Evolutionary conservation across 2,888 invertebrate genomes (phyloP).

Genomic region (Xanthostigma xanthostigma): DNA sequence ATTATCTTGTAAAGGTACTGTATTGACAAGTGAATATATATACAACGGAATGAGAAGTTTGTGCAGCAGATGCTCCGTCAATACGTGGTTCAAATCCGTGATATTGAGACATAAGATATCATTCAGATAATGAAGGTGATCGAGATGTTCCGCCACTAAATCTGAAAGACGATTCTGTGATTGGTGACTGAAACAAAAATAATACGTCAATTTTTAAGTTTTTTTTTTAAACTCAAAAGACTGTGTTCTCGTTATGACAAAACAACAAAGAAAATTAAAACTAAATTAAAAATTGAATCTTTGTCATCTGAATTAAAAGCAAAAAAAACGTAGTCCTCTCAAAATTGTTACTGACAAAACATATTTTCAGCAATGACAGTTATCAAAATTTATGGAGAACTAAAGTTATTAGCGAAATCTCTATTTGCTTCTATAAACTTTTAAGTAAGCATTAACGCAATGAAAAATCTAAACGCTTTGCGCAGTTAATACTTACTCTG

Average conservation of each 20-base stretch:
- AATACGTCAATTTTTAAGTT: neutral
- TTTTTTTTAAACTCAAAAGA: neutral
- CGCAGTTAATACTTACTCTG: conserved; percentile 59
- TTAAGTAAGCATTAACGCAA: neutral
- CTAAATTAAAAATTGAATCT: too few relatives aligned
- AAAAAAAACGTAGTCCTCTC: too few relatives aligned
- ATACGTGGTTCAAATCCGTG: conserved; percentile 79
- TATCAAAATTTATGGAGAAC: too few relatives aligned
- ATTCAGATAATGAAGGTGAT: conserved; percentile 93
- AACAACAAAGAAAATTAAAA: too few relatives aligned
- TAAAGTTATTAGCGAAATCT: too few relatives aligned
- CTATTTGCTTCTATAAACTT: too few relatives aligned
- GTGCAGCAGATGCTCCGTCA: conserved; percentile 87
- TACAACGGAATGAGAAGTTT: conserved; percentile 86
- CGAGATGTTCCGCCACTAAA: conserved; percentile 91
- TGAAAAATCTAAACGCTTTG: too few relatives aligned
- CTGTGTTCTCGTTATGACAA: neutral
- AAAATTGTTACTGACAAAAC: neutral
- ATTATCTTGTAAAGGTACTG: conserved; percentile 15
- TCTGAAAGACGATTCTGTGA: conserved; percentile 82
- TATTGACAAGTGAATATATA: conserved; percentile 68
- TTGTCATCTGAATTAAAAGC: too few relatives aligned
- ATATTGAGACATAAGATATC: conserved; percentile 90
- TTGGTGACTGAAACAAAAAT: conserved; percentile 55
- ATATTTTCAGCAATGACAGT: too few relatives aligned